Conservation (phyloP, 2,797 vertebrate species). For the Lithobates sylvaticus region DNA sequence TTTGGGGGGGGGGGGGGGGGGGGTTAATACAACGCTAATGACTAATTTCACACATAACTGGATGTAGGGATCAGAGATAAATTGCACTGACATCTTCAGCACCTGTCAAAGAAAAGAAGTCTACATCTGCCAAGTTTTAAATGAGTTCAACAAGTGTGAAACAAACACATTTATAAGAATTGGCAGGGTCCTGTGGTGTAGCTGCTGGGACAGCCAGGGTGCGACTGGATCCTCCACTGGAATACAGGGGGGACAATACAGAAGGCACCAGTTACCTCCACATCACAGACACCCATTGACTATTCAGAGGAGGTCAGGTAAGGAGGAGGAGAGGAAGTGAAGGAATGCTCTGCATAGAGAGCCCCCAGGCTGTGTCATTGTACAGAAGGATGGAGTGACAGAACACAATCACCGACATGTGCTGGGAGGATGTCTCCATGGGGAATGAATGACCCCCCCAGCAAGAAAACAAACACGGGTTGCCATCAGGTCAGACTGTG, state of each 20-base stretch:
- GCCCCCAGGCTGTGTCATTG: background rate
- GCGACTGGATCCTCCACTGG: constrained; percentile 14
- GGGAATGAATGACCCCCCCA: background rate
- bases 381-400: background rate
- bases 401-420: constrained; percentile 12
- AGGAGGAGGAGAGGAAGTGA: constrained; percentile 13
- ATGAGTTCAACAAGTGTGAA: constrained; percentile 37
- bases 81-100: background rate
- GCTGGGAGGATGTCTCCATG: background rate
- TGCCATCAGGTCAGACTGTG: background rate
- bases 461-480: constrained; percentile 31
- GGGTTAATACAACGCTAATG: too few relatives aligned
- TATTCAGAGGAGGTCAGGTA: background rate
- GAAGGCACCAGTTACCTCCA: too few relatives aligned
- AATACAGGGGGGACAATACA: background rate
- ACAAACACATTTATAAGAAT: constrained; percentile 34
- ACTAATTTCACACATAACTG: too few relatives aligned
- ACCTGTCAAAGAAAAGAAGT: background rate
- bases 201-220: background rate
- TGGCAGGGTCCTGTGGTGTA: background rate
- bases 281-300: too few relatives aligned
- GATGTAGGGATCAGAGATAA: background rate
- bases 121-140: constrained; percentile 44
- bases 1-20: too few relatives aligned
- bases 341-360: background rate